Conservation (phyloP, 2,888 invertebrate species). For the Troides oblongomaculatus region DNA sequence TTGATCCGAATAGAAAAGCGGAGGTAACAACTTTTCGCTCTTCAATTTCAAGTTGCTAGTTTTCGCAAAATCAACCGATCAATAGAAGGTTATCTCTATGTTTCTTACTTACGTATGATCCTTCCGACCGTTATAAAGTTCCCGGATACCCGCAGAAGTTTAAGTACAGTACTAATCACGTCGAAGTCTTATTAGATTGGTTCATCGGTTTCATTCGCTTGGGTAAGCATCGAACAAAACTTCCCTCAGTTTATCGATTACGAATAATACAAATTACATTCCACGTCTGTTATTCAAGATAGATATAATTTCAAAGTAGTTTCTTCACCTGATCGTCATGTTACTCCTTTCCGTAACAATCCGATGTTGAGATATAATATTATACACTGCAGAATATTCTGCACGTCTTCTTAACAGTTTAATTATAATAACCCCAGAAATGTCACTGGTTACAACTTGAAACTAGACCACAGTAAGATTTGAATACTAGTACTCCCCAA, state of each 20-base stretch:
- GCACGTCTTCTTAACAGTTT: too few relatives aligned
- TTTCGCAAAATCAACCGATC: constrained; percentile 1
- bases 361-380: too few relatives aligned
- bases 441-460: too few relatives aligned
- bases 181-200: constrained; percentile 2
- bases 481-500: too few relatives aligned
- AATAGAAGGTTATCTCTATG: constrained; percentile 2
- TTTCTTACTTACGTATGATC: constrained; percentile 1
- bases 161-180: constrained; percentile 1
- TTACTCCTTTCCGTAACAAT: too few relatives aligned
- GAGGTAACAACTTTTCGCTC: background rate
- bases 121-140: constrained; percentile 1
- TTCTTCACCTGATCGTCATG: too few relatives aligned
- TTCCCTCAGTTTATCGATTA: background rate
- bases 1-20: too few relatives aligned
- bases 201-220: background rate
- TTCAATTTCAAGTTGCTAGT: background rate
- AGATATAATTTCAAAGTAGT: too few relatives aligned
- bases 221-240: constrained; percentile 1
- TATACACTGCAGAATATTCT: too few relatives aligned
- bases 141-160: constrained; percentile 2
- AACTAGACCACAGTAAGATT: too few relatives aligned
- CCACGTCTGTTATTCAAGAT: background rate
- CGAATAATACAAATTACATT: background rate
- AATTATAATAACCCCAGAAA: too few relatives aligned